Percentiles rank a stretch among this genome's conserved stretches.
phyloP scores from a whole-genome alignment of 2,113 vertebrate species.

The Myiagra hebetior region DNA sequence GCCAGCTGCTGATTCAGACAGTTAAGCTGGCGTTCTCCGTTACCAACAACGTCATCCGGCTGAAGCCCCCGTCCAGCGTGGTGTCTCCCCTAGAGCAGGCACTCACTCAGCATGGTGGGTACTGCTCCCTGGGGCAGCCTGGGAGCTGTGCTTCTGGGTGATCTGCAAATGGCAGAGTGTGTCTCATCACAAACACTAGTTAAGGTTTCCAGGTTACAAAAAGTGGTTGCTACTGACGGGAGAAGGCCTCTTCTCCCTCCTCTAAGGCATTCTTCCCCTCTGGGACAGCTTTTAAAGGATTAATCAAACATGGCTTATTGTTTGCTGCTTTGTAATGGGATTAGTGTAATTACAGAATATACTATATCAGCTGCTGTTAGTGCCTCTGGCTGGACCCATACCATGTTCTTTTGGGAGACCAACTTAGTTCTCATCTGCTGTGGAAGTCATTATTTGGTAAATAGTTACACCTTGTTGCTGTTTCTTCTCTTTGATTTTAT shows the following conservation, averaged over 20 bases:
- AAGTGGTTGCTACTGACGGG: background rate
- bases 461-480: background rate
- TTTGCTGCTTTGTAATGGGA: background rate
- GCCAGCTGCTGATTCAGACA: conserved; percentile 93
- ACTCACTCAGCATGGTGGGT: conserved; percentile 90
- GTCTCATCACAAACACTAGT: background rate
- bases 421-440: background rate
- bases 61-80: conserved; percentile 87
- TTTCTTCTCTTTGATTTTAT: background rate
- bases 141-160: background rate
- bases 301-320: background rate
- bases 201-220: background rate
- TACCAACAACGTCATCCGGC: conserved; percentile 93
- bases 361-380: background rate
- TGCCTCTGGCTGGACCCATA: background rate
- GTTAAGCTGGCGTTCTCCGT: conserved; percentile 95
- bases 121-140: background rate
- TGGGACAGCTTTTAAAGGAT: background rate
- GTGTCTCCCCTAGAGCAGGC: conserved; percentile 93
- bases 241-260: background rate
- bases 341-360: background rate
- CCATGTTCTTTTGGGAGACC: background rate
- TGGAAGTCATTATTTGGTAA: background rate
- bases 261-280: background rate
- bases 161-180: background rate